Evolutionary conservation across 2,113 vertebrate species (phyloP).

Genomic region (Mugil cephalus): DNA sequence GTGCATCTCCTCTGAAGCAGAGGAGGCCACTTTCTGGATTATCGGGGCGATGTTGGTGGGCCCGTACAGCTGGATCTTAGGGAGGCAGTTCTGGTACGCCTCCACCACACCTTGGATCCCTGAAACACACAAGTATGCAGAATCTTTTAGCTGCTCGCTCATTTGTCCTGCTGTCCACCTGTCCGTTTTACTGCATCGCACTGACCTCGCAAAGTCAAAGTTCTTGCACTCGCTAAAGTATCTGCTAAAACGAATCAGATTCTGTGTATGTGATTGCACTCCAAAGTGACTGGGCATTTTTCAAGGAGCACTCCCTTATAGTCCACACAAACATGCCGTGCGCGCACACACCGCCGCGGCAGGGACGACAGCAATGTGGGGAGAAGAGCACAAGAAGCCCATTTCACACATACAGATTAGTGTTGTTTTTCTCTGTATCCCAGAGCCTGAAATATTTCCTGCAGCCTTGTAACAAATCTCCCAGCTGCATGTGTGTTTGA

Average conservation of each 20-base stretch:
- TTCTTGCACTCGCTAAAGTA: constrained; percentile 43
- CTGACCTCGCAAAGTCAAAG: constrained; percentile 38
- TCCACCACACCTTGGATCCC: constrained; percentile 98
- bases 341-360: constrained; percentile 22
- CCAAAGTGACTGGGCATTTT: constrained; percentile 50
- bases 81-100: constrained; percentile 98
- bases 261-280: constrained; percentile 21
- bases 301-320: constrained; percentile 25
- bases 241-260: constrained; percentile 45
- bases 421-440: constrained; percentile 73
- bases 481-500: constrained; percentile 34
- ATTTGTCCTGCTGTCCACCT: neutral
- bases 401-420: constrained; percentile 84
- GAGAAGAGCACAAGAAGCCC: constrained; percentile 61
- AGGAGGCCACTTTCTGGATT: constrained; percentile 98
- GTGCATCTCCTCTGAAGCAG: constrained; percentile 96
- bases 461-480: constrained; percentile 62
- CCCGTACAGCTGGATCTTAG: constrained; percentile 96
- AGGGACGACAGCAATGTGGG: constrained; percentile 39
- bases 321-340: constrained; percentile 15
- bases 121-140: constrained; percentile 61
- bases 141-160: constrained; percentile 6
- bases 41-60: constrained; percentile 99
- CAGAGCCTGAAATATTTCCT: constrained; percentile 63
- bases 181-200: neutral